Evolutionary conservation across 2,888 invertebrate genomes (phyloP).

Genomic region (Microdon myrmicae): DNA sequence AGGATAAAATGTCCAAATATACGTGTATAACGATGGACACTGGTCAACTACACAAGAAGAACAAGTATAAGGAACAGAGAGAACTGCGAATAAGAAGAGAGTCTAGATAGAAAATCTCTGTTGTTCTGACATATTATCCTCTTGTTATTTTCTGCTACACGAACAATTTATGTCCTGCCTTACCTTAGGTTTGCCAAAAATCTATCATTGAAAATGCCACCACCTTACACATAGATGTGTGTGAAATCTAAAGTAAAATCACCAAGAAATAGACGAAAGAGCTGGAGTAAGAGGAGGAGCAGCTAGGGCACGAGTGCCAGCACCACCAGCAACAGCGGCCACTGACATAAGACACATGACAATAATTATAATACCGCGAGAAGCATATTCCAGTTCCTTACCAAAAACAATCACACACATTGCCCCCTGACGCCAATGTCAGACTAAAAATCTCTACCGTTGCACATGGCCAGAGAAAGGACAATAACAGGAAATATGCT

Average conservation of each 20-base stretch:
- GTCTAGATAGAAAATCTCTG: slow-evolving; percentile 38
- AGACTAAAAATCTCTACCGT: too few relatives aligned
- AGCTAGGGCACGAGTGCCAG: too few relatives aligned
- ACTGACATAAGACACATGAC: slow-evolving; percentile 22
- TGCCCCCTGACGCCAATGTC: too few relatives aligned
- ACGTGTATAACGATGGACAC: slow-evolving; percentile 32
- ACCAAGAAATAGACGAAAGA: too few relatives aligned
- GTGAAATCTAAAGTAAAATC: slow-evolving; percentile 16
- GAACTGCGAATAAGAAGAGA: slow-evolving; percentile 41
- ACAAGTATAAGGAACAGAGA: slow-evolving; percentile 35
- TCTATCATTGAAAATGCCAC: slow-evolving; percentile 11
- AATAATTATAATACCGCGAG: slow-evolving; percentile 44
- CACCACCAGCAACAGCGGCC: too few relatives aligned
- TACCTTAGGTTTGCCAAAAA: slow-evolving; percentile 27
- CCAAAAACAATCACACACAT: slow-evolving; percentile 1
- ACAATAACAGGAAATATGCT: slow-evolving; percentile 47
- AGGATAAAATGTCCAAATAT: slow-evolving; percentile 1
- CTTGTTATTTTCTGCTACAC: slow-evolving; percentile 19
- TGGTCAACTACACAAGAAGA: slow-evolving; percentile 46
- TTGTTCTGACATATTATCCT: slow-evolving; percentile 42
- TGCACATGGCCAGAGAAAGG: slow-evolving; percentile 23
- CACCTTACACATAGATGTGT: slow-evolving; percentile 12
- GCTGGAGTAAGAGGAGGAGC: too few relatives aligned
- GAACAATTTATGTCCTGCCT: slow-evolving; percentile 14
- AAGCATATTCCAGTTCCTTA: slow-evolving; percentile 31